These are phyloP conservation scores for Turritopsis dohrnii DNA, from an alignment of 30 jellyfish, hydroid and myxozoan genomes.

Conservation along the genomic window DNA sequence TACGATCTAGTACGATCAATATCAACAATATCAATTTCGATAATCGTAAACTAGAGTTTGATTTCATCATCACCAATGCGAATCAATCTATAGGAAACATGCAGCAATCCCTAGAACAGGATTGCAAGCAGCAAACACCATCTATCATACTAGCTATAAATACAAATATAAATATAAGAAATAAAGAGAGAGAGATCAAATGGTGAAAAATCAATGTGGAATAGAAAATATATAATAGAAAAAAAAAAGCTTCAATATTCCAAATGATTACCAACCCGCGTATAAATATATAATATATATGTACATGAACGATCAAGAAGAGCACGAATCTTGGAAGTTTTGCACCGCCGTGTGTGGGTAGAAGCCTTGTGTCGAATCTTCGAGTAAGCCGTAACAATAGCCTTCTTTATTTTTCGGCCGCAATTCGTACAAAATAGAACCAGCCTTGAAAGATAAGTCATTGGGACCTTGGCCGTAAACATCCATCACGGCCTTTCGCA, in stretches of 20 bases:
- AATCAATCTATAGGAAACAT: background rate
- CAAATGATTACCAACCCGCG: background rate
- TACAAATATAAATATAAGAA: background rate
- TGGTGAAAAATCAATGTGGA: background rate
- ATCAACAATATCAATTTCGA: too few species aligned
- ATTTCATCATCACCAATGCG: too few species aligned
- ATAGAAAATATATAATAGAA: background rate
- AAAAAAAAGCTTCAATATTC: background rate
- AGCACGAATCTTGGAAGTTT: background rate
- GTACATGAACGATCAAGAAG: background rate
- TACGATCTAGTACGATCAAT: too few species aligned
- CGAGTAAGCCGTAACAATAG: conserved; percentile 25
- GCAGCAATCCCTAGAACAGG: background rate
- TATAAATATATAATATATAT: too few species aligned
- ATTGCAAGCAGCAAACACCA: background rate
- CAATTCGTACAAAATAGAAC: conserved; percentile 34
- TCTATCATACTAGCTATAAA: background rate
- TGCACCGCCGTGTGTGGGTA: conserved; percentile 38
- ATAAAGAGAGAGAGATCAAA: background rate
- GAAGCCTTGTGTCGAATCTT: conserved; percentile 34
- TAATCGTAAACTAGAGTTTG: too few species aligned
- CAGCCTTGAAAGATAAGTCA: conserved; percentile 31
- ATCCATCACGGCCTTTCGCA: conserved; percentile 27
- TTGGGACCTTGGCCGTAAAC: conserved; percentile 24
- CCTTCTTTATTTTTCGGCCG: conserved; percentile 42